These are phyloP conservation scores for Laspeyria flexula DNA, from an alignment of 2,888 invertebrate species.

Conservation along the genomic window DNA sequence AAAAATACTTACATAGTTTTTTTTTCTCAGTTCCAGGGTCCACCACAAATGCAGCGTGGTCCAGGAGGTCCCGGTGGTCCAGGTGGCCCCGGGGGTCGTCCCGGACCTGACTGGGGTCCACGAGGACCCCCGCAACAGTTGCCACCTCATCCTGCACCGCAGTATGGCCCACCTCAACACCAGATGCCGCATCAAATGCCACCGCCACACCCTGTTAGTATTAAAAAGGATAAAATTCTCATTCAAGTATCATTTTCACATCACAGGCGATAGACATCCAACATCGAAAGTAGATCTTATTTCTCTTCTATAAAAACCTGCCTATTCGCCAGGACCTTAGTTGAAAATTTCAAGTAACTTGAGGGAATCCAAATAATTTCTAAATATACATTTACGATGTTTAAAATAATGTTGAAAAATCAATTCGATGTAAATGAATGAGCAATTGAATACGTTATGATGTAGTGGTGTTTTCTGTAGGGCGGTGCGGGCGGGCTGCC, in stretches of 20 bases:
- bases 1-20: not conserved
- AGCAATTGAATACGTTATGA: too few species aligned
- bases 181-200: slow-evolving; percentile 80
- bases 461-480: slow-evolving; percentile 25
- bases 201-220: slow-evolving; percentile 72
- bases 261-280: too few species aligned
- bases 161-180: slow-evolving; percentile 79
- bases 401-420: too few species aligned
- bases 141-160: slow-evolving; percentile 74
- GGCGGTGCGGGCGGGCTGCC: slow-evolving; percentile 70
- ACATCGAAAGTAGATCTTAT: too few species aligned
- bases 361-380: too few species aligned
- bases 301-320: too few species aligned
- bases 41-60: slow-evolving; percentile 70
- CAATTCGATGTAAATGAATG: too few species aligned
- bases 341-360: too few species aligned
- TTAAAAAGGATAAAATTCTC: too few species aligned
- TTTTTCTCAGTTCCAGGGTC: slow-evolving; percentile 70
- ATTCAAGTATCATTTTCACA: too few species aligned
- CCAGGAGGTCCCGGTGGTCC: slow-evolving; percentile 54
- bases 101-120: slow-evolving; percentile 75
- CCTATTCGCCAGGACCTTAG: too few species aligned
- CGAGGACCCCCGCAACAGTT: slow-evolving; percentile 72
- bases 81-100: slow-evolving; percentile 65
- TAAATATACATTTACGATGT: too few species aligned